Evolutionary conservation across 2,797 vertebrate species (phyloP).

Genomic region (Galago senegalensis): DNA sequence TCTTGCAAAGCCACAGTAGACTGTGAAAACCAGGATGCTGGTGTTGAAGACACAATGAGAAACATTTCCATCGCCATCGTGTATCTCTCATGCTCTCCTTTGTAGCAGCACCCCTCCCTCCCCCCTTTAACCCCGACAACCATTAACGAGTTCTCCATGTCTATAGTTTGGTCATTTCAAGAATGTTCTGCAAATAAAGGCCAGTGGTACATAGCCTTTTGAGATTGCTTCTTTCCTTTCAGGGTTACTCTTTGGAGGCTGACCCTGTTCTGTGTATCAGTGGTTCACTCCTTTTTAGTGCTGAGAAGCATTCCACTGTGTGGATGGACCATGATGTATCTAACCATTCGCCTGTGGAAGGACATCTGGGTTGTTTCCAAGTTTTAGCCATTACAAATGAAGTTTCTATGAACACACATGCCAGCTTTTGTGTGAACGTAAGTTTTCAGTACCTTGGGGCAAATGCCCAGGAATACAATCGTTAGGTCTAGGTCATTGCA

Average conservation of each 20-base stretch:
- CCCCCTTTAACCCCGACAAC: background rate
- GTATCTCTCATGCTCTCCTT: background rate
- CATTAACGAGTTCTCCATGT: background rate
- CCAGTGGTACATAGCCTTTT: background rate
- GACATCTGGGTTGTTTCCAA: background rate
- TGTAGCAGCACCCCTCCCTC: background rate
- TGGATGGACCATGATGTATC: background rate
- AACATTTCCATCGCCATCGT: background rate
- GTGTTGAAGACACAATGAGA: accelerated
- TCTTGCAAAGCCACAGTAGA: background rate
- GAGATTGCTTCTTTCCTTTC: background rate
- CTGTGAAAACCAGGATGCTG: no score
- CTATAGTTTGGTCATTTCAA: background rate
- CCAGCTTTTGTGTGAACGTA: background rate
- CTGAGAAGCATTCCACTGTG: background rate
- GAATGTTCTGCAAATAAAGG: background rate
- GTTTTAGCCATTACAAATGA: background rate
- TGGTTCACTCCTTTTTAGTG: background rate
- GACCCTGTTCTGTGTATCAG: background rate
- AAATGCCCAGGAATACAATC: background rate
- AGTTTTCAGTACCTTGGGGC: background rate
- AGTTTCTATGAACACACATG: background rate
- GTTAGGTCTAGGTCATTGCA: background rate
- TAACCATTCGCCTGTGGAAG: background rate
- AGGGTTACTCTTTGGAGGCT: background rate